Percentiles rank a stretch among this genome's conserved stretches.
Evolutionary conservation across 2,797 vertebrate genomes (phyloP).

Genomic region (Pipistrellus pipistrellus): DNA sequence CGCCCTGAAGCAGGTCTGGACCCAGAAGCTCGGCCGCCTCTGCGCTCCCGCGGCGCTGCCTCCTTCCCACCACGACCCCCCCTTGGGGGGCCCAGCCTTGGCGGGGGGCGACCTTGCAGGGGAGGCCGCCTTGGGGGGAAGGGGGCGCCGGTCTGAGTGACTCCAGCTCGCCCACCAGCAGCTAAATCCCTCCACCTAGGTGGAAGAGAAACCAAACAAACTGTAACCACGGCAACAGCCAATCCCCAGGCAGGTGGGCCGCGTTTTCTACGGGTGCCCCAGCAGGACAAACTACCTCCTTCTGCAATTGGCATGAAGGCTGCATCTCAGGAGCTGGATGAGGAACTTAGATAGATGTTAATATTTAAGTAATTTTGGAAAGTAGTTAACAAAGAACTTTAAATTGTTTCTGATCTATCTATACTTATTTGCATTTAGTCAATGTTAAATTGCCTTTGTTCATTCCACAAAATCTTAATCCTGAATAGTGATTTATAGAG

Average conservation of each 20-base stretch:
- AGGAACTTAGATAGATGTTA: neutral
- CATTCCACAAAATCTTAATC: neutral
- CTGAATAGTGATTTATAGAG: neutral
- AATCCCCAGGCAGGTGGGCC: accelerated
- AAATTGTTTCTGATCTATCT: neutral
- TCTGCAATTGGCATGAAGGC: neutral
- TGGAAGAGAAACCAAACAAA: neutral
- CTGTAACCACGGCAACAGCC: constrained; percentile 82
- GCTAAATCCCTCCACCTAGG: accelerated
- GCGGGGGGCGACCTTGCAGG: too few relatives aligned
- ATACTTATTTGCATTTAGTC: neutral
- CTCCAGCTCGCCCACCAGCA: neutral
- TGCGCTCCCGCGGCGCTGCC: neutral
- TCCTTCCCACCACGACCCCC: accelerated
- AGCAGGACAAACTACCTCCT: constrained; percentile 47
- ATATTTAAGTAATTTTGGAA: neutral
- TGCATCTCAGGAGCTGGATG: accelerated
- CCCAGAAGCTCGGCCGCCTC: accelerated
- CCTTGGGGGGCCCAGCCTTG: too few relatives aligned
- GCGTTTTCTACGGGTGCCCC: constrained; percentile 49
- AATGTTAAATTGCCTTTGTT: neutral
- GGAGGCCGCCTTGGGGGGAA: too few relatives aligned
- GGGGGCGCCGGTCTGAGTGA: too few relatives aligned
- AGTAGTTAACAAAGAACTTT: neutral
- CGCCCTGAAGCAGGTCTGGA: too few relatives aligned